A percentile compares a stretch with the other conserved stretches of the same genome.
Conservation (phyloP, 2,888 invertebrate species). For the Chymomyza fuscimana region DNA sequence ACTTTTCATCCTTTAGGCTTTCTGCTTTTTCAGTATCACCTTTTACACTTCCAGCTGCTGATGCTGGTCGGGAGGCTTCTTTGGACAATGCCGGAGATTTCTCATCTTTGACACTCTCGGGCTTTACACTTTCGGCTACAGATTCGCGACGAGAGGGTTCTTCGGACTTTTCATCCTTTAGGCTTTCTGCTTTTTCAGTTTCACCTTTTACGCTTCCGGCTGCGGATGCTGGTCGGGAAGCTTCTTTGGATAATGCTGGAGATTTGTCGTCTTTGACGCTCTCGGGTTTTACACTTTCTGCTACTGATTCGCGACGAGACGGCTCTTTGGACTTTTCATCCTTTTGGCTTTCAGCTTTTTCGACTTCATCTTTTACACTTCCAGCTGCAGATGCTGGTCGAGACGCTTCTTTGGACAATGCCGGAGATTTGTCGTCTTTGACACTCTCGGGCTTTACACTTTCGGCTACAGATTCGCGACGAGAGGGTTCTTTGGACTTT, state of each 20-base stretch:
- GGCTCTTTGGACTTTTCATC: constrained; percentile 33
- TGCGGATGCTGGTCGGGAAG: constrained; percentile 25
- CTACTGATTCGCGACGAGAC: constrained; percentile 54
- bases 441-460: constrained; percentile 19
- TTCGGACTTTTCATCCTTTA: constrained; percentile 29
- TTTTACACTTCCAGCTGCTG: constrained; percentile 19
- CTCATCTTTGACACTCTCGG: constrained; percentile 2
- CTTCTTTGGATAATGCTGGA: constrained; percentile 21
- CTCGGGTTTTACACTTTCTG: constrained; percentile 36
- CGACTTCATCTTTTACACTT: constrained; percentile 16
- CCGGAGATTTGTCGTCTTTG: constrained; percentile 7
- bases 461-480: constrained; percentile 63
- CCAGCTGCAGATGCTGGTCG: constrained; percentile 18
- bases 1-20: constrained; percentile 20
- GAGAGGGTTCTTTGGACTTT: constrained; percentile 31
- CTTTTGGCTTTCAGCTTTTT: constrained; percentile 35
- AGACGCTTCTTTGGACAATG: constrained; percentile 29
- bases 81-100: constrained; percentile 27
- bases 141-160: constrained; percentile 44
- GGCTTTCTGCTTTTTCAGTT: constrained; percentile 34
- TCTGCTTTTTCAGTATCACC: constrained; percentile 34
- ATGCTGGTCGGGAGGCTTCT: constrained; percentile 27
- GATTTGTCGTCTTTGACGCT: constrained; percentile 8
- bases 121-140: constrained; percentile 50
- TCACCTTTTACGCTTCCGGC: constrained; percentile 17